These are phyloP conservation scores for Tauraco erythrolophus DNA, from an alignment of 2,113 vertebrate genomes.

Conservation along the genomic window DNA sequence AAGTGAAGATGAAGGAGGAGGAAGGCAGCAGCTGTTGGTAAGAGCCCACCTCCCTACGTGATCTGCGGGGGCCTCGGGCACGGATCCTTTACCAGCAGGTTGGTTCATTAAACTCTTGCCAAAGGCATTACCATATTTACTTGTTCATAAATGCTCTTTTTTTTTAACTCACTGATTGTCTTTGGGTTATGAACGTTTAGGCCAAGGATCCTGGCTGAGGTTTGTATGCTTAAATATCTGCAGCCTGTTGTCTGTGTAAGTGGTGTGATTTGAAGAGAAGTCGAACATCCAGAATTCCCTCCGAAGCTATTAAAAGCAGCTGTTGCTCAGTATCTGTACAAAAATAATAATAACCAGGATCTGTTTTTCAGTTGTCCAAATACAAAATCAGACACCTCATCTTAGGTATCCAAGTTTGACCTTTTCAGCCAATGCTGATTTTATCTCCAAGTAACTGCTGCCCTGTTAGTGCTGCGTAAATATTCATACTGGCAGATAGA, in stretches of 20 bases:
- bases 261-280: conserved; percentile 22
- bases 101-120: neutral
- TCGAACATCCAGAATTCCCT: neutral
- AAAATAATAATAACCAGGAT: conserved; percentile 20
- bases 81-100: neutral
- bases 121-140: neutral
- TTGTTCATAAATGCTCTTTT: neutral
- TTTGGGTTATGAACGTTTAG: neutral
- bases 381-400: conserved; percentile 40
- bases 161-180: neutral
- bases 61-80: neutral
- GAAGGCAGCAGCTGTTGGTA: neutral
- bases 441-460: conserved; percentile 11
- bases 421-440: neutral
- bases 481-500: neutral
- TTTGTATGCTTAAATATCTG: neutral
- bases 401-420: neutral
- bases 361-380: conserved; percentile 1
- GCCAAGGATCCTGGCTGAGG: conserved; percentile 16
- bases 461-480: neutral
- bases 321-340: conserved; percentile 11
- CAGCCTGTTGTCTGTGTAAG: conserved; percentile 17
- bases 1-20: neutral
- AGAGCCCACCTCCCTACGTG: neutral
- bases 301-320: conserved; percentile 47